Evolutionary conservation across 2,113 vertebrate genomes (phyloP).

Genomic region (Lasiurus cinereus): DNA sequence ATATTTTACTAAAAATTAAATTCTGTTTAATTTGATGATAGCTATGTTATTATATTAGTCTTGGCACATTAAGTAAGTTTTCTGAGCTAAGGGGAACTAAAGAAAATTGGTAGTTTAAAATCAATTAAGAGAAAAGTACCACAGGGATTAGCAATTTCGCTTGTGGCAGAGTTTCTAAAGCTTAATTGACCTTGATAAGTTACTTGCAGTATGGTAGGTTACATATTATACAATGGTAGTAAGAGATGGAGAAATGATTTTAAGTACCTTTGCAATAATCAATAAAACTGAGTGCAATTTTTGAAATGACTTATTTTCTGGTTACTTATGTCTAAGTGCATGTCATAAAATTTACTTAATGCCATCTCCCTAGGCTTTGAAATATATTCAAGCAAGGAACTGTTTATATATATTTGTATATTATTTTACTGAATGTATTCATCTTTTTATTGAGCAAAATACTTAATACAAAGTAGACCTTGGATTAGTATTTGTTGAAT

Average conservation of each 20-base stretch:
- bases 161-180: conserved; percentile 26
- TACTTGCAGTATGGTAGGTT: neutral
- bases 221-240: neutral
- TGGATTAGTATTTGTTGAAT: neutral
- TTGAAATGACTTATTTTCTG: neutral
- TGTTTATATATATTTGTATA: neutral
- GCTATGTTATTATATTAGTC: conserved; percentile 21
- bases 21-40: conserved; percentile 54
- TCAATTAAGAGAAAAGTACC: conserved; percentile 12
- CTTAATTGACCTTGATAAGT: conserved; percentile 27
- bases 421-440: neutral
- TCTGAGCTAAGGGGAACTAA: conserved; percentile 28
- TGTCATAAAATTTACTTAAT: neutral
- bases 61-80: conserved; percentile 47
- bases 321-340: neutral
- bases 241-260: neutral
- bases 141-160: neutral
- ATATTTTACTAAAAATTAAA: conserved; percentile 59
- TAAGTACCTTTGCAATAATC: neutral
- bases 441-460: neutral
- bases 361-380: neutral
- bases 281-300: neutral
- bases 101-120: conserved; percentile 65
- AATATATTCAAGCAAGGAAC: neutral
- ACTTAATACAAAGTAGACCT: neutral